Base-by-base conservation (phyloP, 2,113 vertebrate genomes). In the Stomatorhinus ivindoensis region DNA sequence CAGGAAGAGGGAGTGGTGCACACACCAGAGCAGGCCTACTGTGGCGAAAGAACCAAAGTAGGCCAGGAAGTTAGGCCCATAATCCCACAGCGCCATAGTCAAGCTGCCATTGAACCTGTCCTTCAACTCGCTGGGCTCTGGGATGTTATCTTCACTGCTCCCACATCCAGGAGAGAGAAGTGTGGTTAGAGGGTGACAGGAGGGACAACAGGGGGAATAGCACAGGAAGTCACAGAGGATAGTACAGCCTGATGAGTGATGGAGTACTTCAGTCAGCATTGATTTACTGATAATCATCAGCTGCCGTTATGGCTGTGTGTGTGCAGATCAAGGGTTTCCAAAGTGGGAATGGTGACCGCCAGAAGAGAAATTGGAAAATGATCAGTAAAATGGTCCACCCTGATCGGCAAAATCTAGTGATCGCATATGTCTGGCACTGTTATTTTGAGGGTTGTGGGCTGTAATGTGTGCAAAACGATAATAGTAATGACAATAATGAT, bases 1-100 rank as follows among this genome's bases (percentile, higher is more conserved):
- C 89, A 99, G 96, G 93, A 99, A 99, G 39, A 99, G 97, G 0
- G 98, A 99, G 92, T 99, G 98, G 92, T 99, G 98, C n/a, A 97
- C 96, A 9, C 98, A 99, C 98, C 98, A 99, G 17, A 99, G 96
- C 31, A 99, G 96, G n/a, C 97, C 98, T 4, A 98, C 97, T 0
- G 98, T 99, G 92, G 95, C 97, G 3, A 98, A 99, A 82, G 98
- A 98, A 46, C 97, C 98, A 0, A 98, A 98, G 93, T 99, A 99
- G 21, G 98, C 98, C 76, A 99, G 96, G 89, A 97, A 98, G 84
- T 96, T 96, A 0, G 97, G 97, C 11, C 98, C 97, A 0, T 96
- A 97, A 76, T 61, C 93, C 87, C 92, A 94, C 87, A 99, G 95
- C 0, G 98, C 98, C 0, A 94, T 93, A 3, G 97, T 91, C 76